These are phyloP conservation scores for Aphodius sticticus DNA, from an alignment of 2,888 invertebrate genomes.

Conservation along the genomic window DNA sequence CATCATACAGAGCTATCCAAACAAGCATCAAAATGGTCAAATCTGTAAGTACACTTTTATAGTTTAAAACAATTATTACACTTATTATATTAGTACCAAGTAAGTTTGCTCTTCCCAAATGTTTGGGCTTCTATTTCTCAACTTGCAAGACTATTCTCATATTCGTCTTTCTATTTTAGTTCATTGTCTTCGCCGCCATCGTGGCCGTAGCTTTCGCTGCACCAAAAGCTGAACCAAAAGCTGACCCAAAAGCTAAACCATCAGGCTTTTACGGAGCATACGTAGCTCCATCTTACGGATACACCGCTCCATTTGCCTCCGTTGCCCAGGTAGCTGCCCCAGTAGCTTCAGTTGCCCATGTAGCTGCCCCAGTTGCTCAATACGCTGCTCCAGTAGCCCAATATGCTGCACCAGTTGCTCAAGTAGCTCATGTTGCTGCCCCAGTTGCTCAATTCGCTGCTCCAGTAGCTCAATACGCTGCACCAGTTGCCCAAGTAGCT, in stretches of 20 bases:
- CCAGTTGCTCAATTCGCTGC: slow-evolving; percentile 14
- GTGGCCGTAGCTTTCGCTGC: slow-evolving; percentile 16
- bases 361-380: not conserved
- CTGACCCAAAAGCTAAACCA: not conserved
- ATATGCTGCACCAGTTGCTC: slow-evolving; percentile 18
- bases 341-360: slow-evolving; percentile 11
- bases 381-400: slow-evolving; percentile 19
- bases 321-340: slow-evolving; percentile 8
- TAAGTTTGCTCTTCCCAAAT: too few species aligned
- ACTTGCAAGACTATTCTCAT: not conserved
- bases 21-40: slow-evolving; percentile 14
- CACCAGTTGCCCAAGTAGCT: not conserved
- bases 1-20: not conserved
- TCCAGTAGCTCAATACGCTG: slow-evolving; percentile 10
- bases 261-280: not conserved
- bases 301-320: slow-evolving; percentile 6
- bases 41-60: not conserved
- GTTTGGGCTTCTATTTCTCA: not conserved
- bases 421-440: slow-evolving; percentile 20
- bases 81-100: too few species aligned
- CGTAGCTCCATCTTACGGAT: slow-evolving; percentile 5
- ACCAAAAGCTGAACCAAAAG: not conserved
- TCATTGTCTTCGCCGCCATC: not conserved
- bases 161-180: not conserved
- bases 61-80: not conserved